Evolutionary conservation across 2,113 vertebrate species (phyloP), one percentile per base, ranked within the genome.

Genomic region (Anser brachyrhynchus): DNA sequence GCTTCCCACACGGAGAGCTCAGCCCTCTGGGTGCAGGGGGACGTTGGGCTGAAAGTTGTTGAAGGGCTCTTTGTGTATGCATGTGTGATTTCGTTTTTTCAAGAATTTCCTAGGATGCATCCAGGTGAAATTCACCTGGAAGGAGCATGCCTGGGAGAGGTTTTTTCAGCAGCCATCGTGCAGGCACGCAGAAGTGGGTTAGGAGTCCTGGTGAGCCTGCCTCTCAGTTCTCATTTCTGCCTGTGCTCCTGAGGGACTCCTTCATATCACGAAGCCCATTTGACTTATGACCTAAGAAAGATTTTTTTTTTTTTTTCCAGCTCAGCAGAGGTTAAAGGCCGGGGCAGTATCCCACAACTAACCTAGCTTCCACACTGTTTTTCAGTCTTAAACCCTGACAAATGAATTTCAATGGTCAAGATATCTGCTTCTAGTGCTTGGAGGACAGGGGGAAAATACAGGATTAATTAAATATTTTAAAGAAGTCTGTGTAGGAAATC

Each of bases 281-380:
- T 95, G 90, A 89, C 87, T 87, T 92, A 43, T n/a, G 84, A 86
- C 81, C 59, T 65, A 84, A 74, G 33, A 37, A 82, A 86, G 41
- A 87, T 44, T 37, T 37, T 37, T 37, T 69, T 90, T 87, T 69
- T 90, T 86, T 37, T 67, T 19, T n/a, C 43, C 44, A 91, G 70
- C 89, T 91, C 70, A 77, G 31, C 46, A 75, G 81, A 75, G 83
- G 84, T 87, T 78, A 92, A 96, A 95, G 92, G 78, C 57, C 39
- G 90, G n/a, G 52, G 80, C 71, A 87, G 39, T 58, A 80, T 95
- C 70, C 93, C 77, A 76, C 71, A 94, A 31, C 67, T 81, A 88
- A 35, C 76, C 44, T 37, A 31, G 19, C 54, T 92, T 64, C 73
- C 25, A 57, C 82, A 6, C 37, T 93, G 73, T 88, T 69, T 87